A percentile compares a stretch with the other conserved stretches of the same genome.
Conservation (phyloP, 2,888 invertebrate genomes). For the Celastrina argiolus region DNA sequence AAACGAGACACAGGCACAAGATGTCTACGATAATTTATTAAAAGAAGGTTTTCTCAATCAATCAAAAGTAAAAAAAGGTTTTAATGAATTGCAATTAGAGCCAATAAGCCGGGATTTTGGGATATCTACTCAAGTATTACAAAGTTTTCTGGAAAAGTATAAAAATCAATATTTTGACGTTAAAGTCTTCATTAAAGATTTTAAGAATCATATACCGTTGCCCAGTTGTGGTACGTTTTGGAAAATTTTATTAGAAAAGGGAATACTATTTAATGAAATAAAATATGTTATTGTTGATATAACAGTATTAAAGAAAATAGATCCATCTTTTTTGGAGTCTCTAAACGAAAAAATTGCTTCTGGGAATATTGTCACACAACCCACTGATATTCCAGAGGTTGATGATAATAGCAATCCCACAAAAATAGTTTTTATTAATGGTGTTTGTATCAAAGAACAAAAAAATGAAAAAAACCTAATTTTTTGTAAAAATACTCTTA, state of each 20-base stretch:
- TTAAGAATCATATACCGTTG: conserved; percentile 4
- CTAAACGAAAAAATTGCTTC: neutral
- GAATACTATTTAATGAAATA: conserved; percentile 16
- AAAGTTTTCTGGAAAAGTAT: conserved; percentile 1
- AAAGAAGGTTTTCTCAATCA: conserved; percentile 6
- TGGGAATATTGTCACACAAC: neutral
- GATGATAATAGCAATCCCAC: neutral
- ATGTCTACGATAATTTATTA: conserved; percentile 14
- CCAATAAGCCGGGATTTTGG: conserved; percentile 19
- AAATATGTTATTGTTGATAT: conserved; percentile 17
- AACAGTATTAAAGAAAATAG: conserved; percentile 5
- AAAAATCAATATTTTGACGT: conserved; percentile 1
- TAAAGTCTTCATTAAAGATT: neutral
- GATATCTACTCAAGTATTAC: conserved; percentile 2
- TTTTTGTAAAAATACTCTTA: conserved; percentile 6
- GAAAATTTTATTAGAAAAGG: neutral
- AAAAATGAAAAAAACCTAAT: neutral
- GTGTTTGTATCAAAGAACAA: conserved; percentile 1
- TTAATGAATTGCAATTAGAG: conserved; percentile 6
- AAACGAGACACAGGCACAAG: conserved; percentile 16
- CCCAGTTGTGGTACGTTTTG: conserved; percentile 19
- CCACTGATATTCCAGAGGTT: neutral
- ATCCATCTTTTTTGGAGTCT: conserved; percentile 11
- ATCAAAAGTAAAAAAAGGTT: conserved; percentile 15
- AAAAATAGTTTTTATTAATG: neutral